A percentile compares a stretch with the other conserved stretches of the same genome.
These are phyloP conservation scores for Oscheius sp. DNA, from an alignment of 2,888 invertebrate species.

Conservation along the genomic window DNA sequence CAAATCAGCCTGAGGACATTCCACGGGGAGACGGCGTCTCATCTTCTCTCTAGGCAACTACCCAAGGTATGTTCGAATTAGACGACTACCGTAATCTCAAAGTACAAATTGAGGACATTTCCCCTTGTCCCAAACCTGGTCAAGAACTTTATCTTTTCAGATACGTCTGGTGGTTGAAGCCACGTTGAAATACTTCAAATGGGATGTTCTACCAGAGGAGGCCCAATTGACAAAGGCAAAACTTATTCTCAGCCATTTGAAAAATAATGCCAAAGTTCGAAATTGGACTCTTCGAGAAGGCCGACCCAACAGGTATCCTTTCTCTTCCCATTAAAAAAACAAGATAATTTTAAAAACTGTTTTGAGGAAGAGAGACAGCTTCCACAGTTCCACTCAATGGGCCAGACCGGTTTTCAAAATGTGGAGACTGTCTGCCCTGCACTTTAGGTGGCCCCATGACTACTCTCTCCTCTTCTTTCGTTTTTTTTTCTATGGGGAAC, in stretches of 20 bases:
- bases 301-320: constrained; percentile 65
- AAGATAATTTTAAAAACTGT: constrained; percentile 6
- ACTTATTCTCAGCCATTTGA: constrained; percentile 66
- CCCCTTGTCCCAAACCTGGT: neutral
- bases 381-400: constrained; percentile 27
- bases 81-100: constrained; percentile 33
- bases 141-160: constrained; percentile 44
- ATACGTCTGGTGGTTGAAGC: constrained; percentile 71
- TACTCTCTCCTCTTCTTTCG: constrained; percentile 5
- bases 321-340: neutral
- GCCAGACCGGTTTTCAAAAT: constrained; percentile 34
- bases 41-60: constrained; percentile 69
- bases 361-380: constrained; percentile 7
- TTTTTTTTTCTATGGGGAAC: neutral
- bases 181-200: constrained; percentile 71
- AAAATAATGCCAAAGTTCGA: constrained; percentile 73
- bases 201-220: constrained; percentile 68
- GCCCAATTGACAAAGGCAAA: constrained; percentile 68
- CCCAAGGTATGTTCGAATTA: constrained; percentile 60
- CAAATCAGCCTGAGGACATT: constrained; percentile 71
- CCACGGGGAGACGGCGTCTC: constrained; percentile 71
- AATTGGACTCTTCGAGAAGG: constrained; percentile 73
- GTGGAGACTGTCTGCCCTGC: constrained; percentile 29
- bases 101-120: constrained; percentile 23
- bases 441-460: constrained; percentile 32